A percentile compares a stretch with the other conserved stretches of the same genome.
Evolutionary conservation across 2,888 invertebrate genomes (phyloP).

Genomic region (Trissolcus japonicus): DNA sequence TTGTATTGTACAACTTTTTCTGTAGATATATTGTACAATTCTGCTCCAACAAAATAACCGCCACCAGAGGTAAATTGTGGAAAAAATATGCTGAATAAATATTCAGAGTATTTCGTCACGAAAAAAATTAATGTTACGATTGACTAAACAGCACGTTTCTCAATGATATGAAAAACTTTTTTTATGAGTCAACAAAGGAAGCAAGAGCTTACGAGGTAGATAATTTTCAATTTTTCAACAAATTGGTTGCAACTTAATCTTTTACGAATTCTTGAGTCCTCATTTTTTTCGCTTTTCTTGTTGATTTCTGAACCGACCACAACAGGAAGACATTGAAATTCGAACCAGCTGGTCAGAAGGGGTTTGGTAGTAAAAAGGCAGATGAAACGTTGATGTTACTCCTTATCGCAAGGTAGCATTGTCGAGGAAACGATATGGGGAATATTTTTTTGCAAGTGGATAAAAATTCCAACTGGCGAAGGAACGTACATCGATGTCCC

Average conservation of each 20-base stretch:
- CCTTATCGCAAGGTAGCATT: slow-evolving; percentile 24
- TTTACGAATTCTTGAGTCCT: too few relatives aligned
- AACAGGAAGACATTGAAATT: too few relatives aligned
- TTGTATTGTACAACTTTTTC: slow-evolving; percentile 25
- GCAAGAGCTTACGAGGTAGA: too few relatives aligned
- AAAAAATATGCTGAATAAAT: slow-evolving; percentile 13
- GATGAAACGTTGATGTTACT: slow-evolving; percentile 13
- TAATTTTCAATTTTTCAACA: too few relatives aligned
- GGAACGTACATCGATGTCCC: slow-evolving; percentile 52
- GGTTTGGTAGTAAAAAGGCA: background rate
- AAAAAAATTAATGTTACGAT: background rate
- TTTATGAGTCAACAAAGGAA: too few relatives aligned
- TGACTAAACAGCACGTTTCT: background rate
- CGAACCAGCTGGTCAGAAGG: background rate
- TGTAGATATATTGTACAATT: background rate
- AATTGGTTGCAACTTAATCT: too few relatives aligned
- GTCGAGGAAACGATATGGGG: slow-evolving; percentile 20
- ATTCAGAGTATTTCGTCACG: background rate
- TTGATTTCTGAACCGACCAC: too few relatives aligned
- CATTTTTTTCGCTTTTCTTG: too few relatives aligned
- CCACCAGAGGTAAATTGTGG: background rate
- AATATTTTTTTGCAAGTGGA: slow-evolving; percentile 16
- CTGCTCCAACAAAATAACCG: slow-evolving; percentile 12
- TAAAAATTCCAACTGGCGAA: slow-evolving; percentile 42
- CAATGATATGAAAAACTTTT: too few relatives aligned